These are phyloP conservation scores for Diplodus puntazzo DNA, from an alignment of 2,797 vertebrate species.

Conservation along the genomic window DNA sequence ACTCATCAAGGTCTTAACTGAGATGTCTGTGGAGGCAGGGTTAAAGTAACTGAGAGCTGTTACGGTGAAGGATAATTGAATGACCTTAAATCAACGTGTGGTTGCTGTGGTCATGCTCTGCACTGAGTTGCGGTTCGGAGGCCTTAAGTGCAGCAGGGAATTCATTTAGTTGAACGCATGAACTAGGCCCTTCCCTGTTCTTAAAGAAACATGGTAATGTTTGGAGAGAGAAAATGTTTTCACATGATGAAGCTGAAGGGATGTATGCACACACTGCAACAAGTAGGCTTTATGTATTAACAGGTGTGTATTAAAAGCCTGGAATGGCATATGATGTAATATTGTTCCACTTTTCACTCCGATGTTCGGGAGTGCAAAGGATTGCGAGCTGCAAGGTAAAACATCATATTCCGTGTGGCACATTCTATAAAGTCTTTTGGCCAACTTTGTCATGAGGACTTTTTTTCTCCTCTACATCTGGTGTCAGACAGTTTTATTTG, in stretches of 20 bases:
- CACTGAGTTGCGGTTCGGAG: conserved; percentile 62
- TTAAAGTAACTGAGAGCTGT: conserved; percentile 53
- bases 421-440: conserved; percentile 72
- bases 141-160: conserved; percentile 50
- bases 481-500: conserved; percentile 78
- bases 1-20: conserved; percentile 41
- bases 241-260: conserved; percentile 50
- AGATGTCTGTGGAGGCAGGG: conserved; percentile 24
- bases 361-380: conserved; percentile 57
- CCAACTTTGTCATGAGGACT: conserved; percentile 49
- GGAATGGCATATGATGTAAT: conserved; percentile 79
- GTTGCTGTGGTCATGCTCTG: conserved; percentile 65
- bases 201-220: conserved; percentile 59
- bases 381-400: conserved; percentile 64
- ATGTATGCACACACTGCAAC: conserved; percentile 56
- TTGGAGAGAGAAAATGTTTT: conserved; percentile 51
- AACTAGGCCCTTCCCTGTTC: conserved; percentile 36
- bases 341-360: conserved; percentile 74
- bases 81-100: conserved; percentile 68
- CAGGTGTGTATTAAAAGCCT: conserved; percentile 78
- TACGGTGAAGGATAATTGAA: conserved; percentile 64
- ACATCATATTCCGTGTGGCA: conserved; percentile 72
- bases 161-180: conserved; percentile 53
- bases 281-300: conserved; percentile 75
- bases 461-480: conserved; percentile 66